Conservation (phyloP, 2,888 invertebrate genomes). For the Eudemis profundana region DNA sequence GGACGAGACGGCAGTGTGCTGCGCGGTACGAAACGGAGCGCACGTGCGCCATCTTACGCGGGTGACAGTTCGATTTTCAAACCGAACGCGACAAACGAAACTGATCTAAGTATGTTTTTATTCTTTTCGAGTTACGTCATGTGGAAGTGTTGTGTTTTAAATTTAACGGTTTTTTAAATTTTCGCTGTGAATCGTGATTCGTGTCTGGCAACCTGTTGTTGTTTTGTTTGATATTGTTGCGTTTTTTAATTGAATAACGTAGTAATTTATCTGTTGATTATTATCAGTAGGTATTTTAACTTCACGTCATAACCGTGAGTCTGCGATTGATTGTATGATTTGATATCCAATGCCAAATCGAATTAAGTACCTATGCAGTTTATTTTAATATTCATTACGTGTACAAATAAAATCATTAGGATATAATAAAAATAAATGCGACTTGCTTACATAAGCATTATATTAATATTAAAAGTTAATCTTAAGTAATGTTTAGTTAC, state of each 20-base stretch:
- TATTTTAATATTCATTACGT: background rate
- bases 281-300: constrained; percentile 29
- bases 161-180: constrained; percentile 54
- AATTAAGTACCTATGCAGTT: background rate
- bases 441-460: too few species aligned
- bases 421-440: too few species aligned
- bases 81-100: constrained; percentile 47
- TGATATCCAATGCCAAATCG: constrained; percentile 16
- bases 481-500: too few species aligned
- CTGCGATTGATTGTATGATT: constrained; percentile 18
- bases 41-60: constrained; percentile 51
- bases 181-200: constrained; percentile 27
- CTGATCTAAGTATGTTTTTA: constrained; percentile 78
- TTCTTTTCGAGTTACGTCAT: constrained; percentile 51
- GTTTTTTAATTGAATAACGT: constrained; percentile 22
- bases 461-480: too few species aligned
- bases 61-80: constrained; percentile 47
- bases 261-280: constrained; percentile 30
- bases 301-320: constrained; percentile 12
- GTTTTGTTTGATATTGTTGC: constrained; percentile 28
- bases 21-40: constrained; percentile 53
- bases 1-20: constrained; percentile 71
- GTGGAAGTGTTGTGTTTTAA: constrained; percentile 57
- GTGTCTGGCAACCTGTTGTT: constrained; percentile 33
- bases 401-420: background rate